Conservation (phyloP, 2,113 vertebrate species). For the Otocyon megalotis region DNA sequence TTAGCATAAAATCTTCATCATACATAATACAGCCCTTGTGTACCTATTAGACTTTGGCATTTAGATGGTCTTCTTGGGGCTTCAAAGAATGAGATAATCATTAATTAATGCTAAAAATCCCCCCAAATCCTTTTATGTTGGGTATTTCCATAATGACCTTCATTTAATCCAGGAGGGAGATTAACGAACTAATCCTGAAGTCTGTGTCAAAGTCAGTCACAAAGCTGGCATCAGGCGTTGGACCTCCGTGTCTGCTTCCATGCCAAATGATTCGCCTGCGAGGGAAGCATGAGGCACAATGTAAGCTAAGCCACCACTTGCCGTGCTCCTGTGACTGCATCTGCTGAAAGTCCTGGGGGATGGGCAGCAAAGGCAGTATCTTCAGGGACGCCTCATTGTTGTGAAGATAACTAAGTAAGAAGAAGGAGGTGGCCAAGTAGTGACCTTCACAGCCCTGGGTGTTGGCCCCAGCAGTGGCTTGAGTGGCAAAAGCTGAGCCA, state of each 20-base stretch:
- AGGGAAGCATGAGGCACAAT: not conserved
- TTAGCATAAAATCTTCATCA: not conserved
- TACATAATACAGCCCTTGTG: too few species aligned
- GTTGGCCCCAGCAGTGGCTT: rapidly evolving
- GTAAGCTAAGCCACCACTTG: not conserved
- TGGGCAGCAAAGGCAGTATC: rapidly evolving
- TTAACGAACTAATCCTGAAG: not conserved
- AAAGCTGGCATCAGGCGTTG: not conserved
- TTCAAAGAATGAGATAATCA: not conserved
- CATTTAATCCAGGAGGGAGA: not conserved
- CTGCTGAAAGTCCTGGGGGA: too few species aligned
- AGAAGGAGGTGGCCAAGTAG: rapidly evolving
- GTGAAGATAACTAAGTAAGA: rapidly evolving
- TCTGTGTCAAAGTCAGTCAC: not conserved
- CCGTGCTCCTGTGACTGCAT: rapidly evolving
- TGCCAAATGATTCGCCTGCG: not conserved
- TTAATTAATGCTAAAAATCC: not conserved
- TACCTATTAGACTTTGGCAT: not conserved
- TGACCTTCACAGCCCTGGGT: too few species aligned
- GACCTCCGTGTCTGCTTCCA: rapidly evolving
- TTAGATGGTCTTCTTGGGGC: not conserved
- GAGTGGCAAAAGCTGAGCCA: rapidly evolving
- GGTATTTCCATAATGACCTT: not conserved
- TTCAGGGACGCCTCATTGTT: rapidly evolving
- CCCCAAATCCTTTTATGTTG: not conserved